Percentiles rank a stretch among this genome's conserved stretches.
Conservation (phyloP, 1,140 invertebrate species). For the Orius insidiosus region DNA sequence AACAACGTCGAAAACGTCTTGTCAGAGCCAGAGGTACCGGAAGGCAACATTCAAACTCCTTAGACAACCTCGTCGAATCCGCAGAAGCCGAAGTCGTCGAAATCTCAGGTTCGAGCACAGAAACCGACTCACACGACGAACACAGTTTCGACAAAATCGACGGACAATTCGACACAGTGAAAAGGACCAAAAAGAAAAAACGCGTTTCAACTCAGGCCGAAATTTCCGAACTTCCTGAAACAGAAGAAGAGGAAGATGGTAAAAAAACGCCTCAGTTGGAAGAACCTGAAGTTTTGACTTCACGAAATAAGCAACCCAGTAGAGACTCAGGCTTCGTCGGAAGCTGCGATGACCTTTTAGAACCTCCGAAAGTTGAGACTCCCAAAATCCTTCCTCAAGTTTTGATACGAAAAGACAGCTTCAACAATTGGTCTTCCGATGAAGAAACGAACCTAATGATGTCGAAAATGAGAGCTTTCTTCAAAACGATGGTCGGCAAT, state of each 20-base stretch:
- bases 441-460: conserved; percentile 91
- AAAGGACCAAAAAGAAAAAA: conserved; percentile 55
- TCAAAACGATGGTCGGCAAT: conserved; percentile 56
- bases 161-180: conserved; percentile 63
- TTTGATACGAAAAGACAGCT: conserved; percentile 69
- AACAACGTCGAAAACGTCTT: conserved; percentile 59
- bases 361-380: conserved; percentile 15
- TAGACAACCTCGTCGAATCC: conserved; percentile 47
- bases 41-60: conserved; percentile 56
- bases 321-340: conserved; percentile 74
- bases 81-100: conserved; percentile 31
- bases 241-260: conserved; percentile 29
- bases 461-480: no score
- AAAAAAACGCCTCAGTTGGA: conserved; percentile 39
- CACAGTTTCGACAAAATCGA: conserved; percentile 44
- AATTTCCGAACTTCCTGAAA: conserved; percentile 26
- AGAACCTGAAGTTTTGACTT: conserved; percentile 18
- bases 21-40: conserved; percentile 62
- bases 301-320: conserved; percentile 50
- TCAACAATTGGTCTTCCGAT: conserved; percentile 84
- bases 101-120: conserved; percentile 51
- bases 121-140: conserved; percentile 60
- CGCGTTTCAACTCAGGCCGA: conserved; percentile 27
- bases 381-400: conserved; percentile 17
- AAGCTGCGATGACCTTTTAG: conserved; percentile 65